phyloP scores from a whole-genome alignment of 37 sponge, comb jelly and placozoan species.

The Ephydatia muelleri region DNA sequence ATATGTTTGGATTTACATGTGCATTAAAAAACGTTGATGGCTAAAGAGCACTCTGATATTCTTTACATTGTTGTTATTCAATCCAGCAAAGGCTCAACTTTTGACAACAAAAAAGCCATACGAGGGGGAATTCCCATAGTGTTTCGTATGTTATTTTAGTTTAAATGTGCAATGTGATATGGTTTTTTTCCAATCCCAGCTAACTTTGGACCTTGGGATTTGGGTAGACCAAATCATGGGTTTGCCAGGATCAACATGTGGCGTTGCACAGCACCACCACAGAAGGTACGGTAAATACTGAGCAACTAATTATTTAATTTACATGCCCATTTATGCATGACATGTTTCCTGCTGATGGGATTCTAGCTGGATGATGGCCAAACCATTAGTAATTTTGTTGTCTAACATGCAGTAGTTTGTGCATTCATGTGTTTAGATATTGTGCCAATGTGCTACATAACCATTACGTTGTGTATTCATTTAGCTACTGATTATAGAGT shows the following conservation, averaged over 20 bases:
- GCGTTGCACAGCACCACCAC: constrained; percentile 35
- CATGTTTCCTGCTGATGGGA: too few species aligned
- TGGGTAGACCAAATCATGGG: constrained; percentile 91
- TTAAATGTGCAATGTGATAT: not conserved
- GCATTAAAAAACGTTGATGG: not conserved
- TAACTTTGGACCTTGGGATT: constrained; percentile 91
- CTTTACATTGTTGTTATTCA: not conserved
- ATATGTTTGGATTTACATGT: not conserved
- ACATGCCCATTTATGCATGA: too few species aligned
- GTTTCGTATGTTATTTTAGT: constrained; percentile 71
- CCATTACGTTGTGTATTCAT: too few species aligned
- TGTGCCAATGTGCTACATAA: too few species aligned
- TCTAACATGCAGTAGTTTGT: too few species aligned
- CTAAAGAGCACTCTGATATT: not conserved
- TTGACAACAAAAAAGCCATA: constrained; percentile 91
- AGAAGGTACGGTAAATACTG: constrained; percentile 44
- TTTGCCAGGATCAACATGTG: constrained; percentile 86
- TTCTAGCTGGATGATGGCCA: too few species aligned
- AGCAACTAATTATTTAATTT: not conserved
- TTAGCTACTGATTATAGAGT: too few species aligned
- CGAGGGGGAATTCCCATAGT: constrained; percentile 93
- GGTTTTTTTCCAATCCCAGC: constrained; percentile 36
- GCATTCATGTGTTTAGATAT: too few species aligned
- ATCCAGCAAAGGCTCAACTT: constrained; percentile 79
- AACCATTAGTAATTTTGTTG: too few species aligned